phyloP scores from a whole-genome alignment of 1,140 invertebrate genomes.

The Nomia melanderi region DNA sequence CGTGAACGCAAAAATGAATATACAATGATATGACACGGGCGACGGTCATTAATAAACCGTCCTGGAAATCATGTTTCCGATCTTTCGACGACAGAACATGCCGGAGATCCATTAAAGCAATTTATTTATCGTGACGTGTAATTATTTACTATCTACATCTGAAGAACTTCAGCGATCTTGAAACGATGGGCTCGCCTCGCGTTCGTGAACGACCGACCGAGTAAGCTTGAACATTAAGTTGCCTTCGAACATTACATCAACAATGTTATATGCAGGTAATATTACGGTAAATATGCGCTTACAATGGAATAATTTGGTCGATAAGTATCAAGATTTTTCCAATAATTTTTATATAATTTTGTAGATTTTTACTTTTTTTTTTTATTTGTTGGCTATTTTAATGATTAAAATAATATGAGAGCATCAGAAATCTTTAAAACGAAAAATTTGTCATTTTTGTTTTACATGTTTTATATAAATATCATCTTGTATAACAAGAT shows the following conservation, averaged over 20 bases:
- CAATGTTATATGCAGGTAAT: background rate
- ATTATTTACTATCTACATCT: slow-evolving; percentile 38
- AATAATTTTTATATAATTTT: too few species aligned
- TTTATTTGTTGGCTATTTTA: too few species aligned
- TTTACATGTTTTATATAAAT: too few species aligned
- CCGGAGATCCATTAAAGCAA: slow-evolving; percentile 28
- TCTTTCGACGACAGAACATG: slow-evolving; percentile 27
- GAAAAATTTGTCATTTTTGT: too few species aligned
- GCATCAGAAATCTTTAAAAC: too few species aligned
- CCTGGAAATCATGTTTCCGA: slow-evolving; percentile 25
- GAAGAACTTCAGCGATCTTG: background rate
- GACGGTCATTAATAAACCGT: slow-evolving; percentile 39
- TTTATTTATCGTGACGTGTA: slow-evolving; percentile 43
- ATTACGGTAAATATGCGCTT: background rate
- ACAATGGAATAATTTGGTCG: background rate
- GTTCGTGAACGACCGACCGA: background rate
- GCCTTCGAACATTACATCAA: background rate
- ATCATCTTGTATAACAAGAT: too few species aligned
- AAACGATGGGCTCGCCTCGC: background rate
- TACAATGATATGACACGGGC: slow-evolving; percentile 16
- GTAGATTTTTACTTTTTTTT: too few species aligned
- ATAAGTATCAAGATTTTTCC: too few species aligned
- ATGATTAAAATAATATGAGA: too few species aligned
- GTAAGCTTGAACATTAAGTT: slow-evolving; percentile 38
- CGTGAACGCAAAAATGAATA: slow-evolving; percentile 37